These are phyloP conservation scores for Vireo griseus DNA, from an alignment of 2,797 vertebrate genomes.

Conservation along the genomic window DNA sequence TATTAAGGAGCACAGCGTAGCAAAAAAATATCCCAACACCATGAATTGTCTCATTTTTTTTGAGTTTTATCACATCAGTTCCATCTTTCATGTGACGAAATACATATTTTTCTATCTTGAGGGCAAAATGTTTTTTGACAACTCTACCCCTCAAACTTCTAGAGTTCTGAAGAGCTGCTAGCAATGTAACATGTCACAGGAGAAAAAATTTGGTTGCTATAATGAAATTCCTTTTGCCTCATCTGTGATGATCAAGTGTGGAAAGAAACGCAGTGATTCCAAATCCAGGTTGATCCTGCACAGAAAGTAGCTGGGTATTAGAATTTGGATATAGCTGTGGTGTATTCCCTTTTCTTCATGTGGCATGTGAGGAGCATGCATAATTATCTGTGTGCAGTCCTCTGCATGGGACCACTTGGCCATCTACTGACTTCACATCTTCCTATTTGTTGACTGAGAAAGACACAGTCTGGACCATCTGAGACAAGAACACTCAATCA, in stretches of 20 bases:
- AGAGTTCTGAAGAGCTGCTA: background rate
- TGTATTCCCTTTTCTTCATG: fast-evolving
- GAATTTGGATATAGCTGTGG: background rate
- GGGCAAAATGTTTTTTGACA: background rate
- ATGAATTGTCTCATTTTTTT: background rate
- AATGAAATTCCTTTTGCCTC: background rate
- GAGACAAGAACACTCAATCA: background rate
- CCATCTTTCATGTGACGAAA: background rate
- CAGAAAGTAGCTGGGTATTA: background rate
- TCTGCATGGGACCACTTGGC: background rate
- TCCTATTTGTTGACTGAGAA: background rate
- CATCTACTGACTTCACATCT: fast-evolving
- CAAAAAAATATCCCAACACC: background rate
- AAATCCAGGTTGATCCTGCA: background rate
- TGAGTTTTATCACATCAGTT: background rate
- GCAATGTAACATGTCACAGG: background rate
- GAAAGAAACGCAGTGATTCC: background rate
- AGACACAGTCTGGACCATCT: background rate
- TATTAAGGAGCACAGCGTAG: background rate
- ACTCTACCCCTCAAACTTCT: background rate
- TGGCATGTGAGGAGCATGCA: background rate
- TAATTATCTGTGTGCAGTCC: background rate
- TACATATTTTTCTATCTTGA: background rate
- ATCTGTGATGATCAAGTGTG: fast-evolving
- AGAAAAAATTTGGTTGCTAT: background rate